Base-by-base conservation (phyloP, 2,888 invertebrate genomes). In the Amphipoea oculea region DNA sequence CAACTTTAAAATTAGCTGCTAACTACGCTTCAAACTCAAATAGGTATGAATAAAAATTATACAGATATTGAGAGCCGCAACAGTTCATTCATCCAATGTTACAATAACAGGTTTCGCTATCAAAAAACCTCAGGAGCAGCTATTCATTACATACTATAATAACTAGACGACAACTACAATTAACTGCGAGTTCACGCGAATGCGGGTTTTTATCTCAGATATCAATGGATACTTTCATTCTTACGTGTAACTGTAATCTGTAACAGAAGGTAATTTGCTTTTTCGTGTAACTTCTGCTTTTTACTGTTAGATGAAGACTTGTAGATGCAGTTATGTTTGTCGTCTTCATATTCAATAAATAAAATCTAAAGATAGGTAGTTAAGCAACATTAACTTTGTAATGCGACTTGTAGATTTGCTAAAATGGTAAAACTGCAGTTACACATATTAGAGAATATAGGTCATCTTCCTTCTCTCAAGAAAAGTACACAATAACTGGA, bases 221-320 rank as follows among this genome's bases (percentile, higher is more conserved):
- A 87, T 85, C 87, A 82, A 82, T 82, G 85, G 66, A 73, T 78
- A 89, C 88, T 89, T 88, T 88, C 88, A 78, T 88, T 87, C 85
- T 79, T 81, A 78, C 68, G 66, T 20, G 45, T 82, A 80, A 84
- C 79, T 74, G 73, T 86, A 76, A 69, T 68, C 71, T 73, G 73
- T 83, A 73, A 69, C 68, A 70, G 54, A 72, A 40, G 57, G 14
- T 57, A 70, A 78, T 78, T 83, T 40, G 65, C 66, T 67, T 42
- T 12, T 87, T 48, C 66, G 70, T 76, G 84, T 57, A 73, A 73
- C 63, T 78, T 75, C 66, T 87, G 17, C 36, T 81, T 69, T 65
- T 71, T 69, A 81, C 74, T 60, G 84, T 66, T 65, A 57, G 17
- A 20, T 48, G 7, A 23, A 54, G 6, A 29, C 7, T 76, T 45